These are phyloP conservation scores for Cecropterus lyciades DNA, from an alignment of 1,140 invertebrate genomes.

Conservation along the genomic window DNA sequence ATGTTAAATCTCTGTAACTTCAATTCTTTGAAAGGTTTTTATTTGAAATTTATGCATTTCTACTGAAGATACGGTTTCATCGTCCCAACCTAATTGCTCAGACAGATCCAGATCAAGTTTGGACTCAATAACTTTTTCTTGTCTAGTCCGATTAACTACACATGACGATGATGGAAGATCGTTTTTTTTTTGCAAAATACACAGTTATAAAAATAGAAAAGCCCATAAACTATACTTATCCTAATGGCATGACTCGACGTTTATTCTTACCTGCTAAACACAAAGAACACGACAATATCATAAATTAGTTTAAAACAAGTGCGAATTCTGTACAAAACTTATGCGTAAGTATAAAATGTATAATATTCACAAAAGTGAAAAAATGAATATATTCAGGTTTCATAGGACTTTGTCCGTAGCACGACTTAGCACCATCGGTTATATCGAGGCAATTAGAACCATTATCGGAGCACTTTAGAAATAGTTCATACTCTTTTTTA, in stretches of 20 bases:
- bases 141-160: no score
- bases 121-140: no score
- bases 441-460: slow-evolving; percentile 54
- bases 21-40: no score
- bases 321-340: slow-evolving; percentile 72
- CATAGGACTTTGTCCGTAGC: slow-evolving; percentile 69
- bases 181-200: no score
- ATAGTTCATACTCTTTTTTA: neutral
- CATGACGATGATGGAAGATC: no score
- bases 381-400: slow-evolving; percentile 59
- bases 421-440: slow-evolving; percentile 75
- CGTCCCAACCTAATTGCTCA: no score
- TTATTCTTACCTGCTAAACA: slow-evolving; percentile 62
- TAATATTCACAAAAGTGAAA: slow-evolving; percentile 69
- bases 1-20: no score
- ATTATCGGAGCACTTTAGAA: slow-evolving; percentile 12
- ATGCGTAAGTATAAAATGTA: slow-evolving; percentile 48
- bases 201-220: neutral
- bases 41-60: no score
- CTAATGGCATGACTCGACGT: slow-evolving; percentile 82
- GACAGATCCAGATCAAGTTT: no score
- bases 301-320: slow-evolving; percentile 44
- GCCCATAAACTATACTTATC: slow-evolving; percentile 57
- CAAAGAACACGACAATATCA: slow-evolving; percentile 46
- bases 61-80: no score